Base-by-base conservation (phyloP, 2,888 invertebrate genomes). In the Strigamia maritima region DNA sequence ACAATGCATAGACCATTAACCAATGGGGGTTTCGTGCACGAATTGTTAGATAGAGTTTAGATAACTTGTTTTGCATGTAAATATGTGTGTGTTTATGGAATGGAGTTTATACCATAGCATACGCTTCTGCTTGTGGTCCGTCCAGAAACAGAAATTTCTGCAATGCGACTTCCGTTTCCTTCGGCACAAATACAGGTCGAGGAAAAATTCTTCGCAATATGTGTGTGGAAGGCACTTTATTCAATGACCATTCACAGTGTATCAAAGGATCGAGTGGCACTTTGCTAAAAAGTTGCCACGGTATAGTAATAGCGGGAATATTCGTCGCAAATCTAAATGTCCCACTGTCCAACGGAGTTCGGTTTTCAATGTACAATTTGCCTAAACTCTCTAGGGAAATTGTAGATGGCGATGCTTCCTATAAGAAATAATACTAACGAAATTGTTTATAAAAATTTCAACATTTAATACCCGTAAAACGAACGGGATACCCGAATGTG, bases 111-210 rank as follows among this genome's bases (percentile, higher is more conserved):
- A 89, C 89, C 85, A 94, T 86, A 81, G 87, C 85, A 84, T 93
- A 94, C 31, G 89, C 86, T 28, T 88, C 87, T 79, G 92, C 90
- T 83, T 90, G 89, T 44, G 90, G 88, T 82, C 93, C 93, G 84
- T 94, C 92, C 78, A 95, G 89, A 79, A 93, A 88, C 78, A 93
- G 83, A 86, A 90, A 93, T 84, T 93, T 90, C 85, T 95, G 94
- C 77, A 92, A 90, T 16, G 86, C 85, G 2, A 87, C 85, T 82
- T 87, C 86, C 14, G 85, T 84, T 28, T 84, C 83, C 60, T 82
- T 83, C 49, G 85, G 86, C 77, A 93, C 89, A 83, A 91, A 90
- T 81, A 87, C 86, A 0, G 94, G 93, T 82, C 92, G 89, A 1
- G 90, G 90, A 85, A 95, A 93, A 65, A 92, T 83, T 84, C 90